Percentiles rank a stretch among this genome's conserved stretches.
phyloP scores from a whole-genome alignment of 2,888 invertebrate species.

The Apotomis betuletana region DNA sequence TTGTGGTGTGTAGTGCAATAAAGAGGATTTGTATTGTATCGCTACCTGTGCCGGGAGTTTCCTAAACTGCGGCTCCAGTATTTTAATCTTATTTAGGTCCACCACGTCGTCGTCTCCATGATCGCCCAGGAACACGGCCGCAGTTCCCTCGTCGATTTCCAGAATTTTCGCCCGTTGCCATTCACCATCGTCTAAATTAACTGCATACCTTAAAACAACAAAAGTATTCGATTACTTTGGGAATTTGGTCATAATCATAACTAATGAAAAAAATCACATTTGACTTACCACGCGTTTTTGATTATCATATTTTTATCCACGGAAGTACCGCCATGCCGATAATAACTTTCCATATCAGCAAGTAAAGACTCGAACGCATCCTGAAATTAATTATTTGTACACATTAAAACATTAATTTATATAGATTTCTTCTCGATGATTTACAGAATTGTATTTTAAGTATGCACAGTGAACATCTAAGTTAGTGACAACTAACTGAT shows the following conservation, averaged over 20 bases:
- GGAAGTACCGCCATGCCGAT: conserved; percentile 68
- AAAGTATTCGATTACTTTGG: neutral
- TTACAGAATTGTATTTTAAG: no score
- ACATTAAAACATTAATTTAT: neutral
- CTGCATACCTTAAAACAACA: conserved; percentile 68
- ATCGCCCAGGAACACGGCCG: conserved; percentile 88
- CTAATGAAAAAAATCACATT: neutral
- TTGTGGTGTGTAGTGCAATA: no score
- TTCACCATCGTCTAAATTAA: conserved; percentile 71
- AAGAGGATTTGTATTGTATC: no score
- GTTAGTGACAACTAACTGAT: neutral
- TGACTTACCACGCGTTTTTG: conserved; percentile 73
- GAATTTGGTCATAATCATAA: neutral
- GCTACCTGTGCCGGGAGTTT: conserved; percentile 87
- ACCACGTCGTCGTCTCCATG: conserved; percentile 87
- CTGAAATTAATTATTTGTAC: conserved; percentile 52
- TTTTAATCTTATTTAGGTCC: conserved; percentile 80
- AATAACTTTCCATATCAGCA: conserved; percentile 78
- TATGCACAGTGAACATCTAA: no score
- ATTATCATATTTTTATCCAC: conserved; percentile 75
- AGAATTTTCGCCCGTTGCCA: conserved; percentile 84
- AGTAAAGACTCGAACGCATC: conserved; percentile 78
- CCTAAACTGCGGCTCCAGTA: conserved; percentile 86
- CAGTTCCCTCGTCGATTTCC: conserved; percentile 77
- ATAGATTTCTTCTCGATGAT: no score